These are phyloP conservation scores for Leptosomus discolor DNA, from an alignment of 2,113 vertebrate genomes.

Conservation along the genomic window DNA sequence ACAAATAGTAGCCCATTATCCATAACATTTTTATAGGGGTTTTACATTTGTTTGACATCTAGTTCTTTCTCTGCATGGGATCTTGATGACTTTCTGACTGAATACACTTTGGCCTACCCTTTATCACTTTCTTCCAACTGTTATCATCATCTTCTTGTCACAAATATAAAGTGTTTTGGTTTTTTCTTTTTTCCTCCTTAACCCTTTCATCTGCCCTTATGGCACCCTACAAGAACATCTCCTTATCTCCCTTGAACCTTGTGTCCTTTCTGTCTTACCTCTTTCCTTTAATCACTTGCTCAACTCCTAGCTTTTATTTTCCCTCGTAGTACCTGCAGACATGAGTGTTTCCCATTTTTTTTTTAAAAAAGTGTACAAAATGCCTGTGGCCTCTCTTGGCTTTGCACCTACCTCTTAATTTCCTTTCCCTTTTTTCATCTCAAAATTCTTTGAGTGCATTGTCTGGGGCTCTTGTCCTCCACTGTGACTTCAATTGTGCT, in stretches of 20 bases:
- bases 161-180: no score
- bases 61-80: not conserved
- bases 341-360: not conserved
- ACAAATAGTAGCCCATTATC: not conserved
- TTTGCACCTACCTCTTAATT: conserved; percentile 18
- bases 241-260: not conserved
- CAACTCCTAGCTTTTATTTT: not conserved
- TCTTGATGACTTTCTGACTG: not conserved
- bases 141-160: not conserved
- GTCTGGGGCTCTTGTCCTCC: not conserved
- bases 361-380: not conserved
- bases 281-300: not conserved
- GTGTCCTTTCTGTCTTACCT: not conserved
- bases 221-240: not conserved
- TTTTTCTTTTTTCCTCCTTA: not conserved
- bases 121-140: not conserved
- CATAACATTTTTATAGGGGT: not conserved
- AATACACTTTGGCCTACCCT: not conserved
- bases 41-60: not conserved
- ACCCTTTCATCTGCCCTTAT: not conserved
- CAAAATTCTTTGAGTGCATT: not conserved
- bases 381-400: not conserved
- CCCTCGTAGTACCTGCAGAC: not conserved
- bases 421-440: not conserved
- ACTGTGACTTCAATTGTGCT: not conserved